phyloP scores from a whole-genome alignment of 2,113 vertebrate genomes.

The Lonchura striata region DNA sequence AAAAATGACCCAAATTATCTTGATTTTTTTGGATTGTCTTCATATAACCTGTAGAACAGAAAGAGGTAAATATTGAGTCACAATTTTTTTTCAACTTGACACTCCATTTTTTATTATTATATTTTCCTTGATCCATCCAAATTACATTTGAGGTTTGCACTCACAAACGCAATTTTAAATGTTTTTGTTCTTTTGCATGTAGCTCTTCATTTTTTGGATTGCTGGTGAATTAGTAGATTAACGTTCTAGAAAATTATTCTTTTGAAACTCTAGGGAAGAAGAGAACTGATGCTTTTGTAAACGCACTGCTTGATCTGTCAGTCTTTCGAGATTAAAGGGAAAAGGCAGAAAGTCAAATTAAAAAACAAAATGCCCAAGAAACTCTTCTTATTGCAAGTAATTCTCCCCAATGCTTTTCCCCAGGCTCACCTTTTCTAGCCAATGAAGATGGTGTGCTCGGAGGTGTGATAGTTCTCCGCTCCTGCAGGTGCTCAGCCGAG shows the following conservation, averaged over 20 bases:
- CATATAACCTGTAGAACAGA: background rate
- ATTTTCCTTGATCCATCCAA: background rate
- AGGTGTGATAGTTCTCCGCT: constrained; percentile 94
- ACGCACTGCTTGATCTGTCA: background rate
- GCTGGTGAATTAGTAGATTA: background rate
- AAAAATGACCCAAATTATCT: background rate
- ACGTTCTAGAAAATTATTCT: background rate
- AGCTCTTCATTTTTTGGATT: background rate
- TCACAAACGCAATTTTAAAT: background rate
- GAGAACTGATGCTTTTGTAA: background rate
- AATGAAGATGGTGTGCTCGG: constrained; percentile 94
- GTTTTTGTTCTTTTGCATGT: background rate
- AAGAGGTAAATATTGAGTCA: background rate
- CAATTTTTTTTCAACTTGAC: background rate
- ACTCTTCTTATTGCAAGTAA: background rate
- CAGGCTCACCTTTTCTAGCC: constrained; percentile 95
- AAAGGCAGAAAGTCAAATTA: background rate
- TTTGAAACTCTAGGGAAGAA: background rate
- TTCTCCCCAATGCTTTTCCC: background rate
- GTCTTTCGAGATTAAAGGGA: background rate
- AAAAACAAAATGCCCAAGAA: background rate
- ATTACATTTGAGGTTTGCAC: background rate
- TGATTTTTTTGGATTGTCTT: background rate
- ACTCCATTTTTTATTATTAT: background rate
- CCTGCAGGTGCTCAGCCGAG: constrained; percentile 86